Base-by-base conservation (phyloP, 2,113 vertebrate genomes). In the Colius striatus region DNA sequence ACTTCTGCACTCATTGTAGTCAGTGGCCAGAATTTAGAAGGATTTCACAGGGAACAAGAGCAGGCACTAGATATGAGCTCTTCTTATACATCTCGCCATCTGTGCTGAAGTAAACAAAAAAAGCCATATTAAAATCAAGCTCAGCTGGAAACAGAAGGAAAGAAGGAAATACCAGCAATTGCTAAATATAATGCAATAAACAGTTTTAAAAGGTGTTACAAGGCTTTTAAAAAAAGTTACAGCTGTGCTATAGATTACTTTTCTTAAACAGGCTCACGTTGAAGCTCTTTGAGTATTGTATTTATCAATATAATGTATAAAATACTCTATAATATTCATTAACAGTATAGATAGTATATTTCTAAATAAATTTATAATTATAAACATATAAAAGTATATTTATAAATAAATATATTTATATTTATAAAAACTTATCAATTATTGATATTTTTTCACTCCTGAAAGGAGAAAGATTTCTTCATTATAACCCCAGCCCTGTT, bases 51-150 rank as follows among this genome's bases (percentile, higher is more conserved):
- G n/a, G 73, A 96, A 80, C 57, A 72, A 81, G 88, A 87, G 50
- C 2, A 78, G 62, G 47, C 62, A 86, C 25, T 72, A 0, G 65
- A 41, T 58, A 72, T 65, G 90, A 76, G 70, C n/a, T 74, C 17
- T 78, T 72, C 79, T 83, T 88, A 74, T 58, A 84, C 43, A 90
- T 90, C 54, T 92, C 9, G 2, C 73, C 86, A 91, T 93, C 86
- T 96, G 85, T 91, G 90, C 45, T 65, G 66, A 90, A 94, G 80
- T 84, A 94, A 95, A 94, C 79, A 89, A 93, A 92, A 94, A 93
- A 73, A 79, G 30, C 50, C 57, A 47, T 54, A 89, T 51, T 90
- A 93, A 93, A 79, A 95, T 75, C 67, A 86, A 80, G 68, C 80
- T 93, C 87, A 84, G 84, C 76, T 95, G 90, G 90, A 94, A 93